Conservation (phyloP, 2,888 invertebrate species). For the Polydrusus tereticollis region DNA sequence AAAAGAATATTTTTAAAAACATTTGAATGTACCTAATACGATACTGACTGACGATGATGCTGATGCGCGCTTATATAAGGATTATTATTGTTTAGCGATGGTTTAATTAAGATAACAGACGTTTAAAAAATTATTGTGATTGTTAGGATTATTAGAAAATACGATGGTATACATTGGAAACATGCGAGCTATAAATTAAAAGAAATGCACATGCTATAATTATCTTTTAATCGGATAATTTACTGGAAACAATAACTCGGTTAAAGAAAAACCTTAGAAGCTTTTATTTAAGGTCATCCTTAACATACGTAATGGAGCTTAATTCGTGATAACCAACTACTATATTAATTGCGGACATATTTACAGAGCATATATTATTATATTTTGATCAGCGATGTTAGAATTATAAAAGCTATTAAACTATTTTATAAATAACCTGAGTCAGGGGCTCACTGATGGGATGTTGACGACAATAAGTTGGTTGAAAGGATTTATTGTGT, state of each 20-base stretch:
- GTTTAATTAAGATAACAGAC: background rate
- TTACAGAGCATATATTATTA: too few species aligned
- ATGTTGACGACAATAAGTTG: too few species aligned
- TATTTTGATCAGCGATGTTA: too few species aligned
- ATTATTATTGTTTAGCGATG: too few species aligned
- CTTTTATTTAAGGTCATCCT: background rate
- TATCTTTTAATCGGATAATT: background rate
- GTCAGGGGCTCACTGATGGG: too few species aligned
- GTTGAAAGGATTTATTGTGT: too few species aligned
- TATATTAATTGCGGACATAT: too few species aligned
- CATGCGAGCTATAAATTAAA: background rate
- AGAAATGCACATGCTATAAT: background rate
- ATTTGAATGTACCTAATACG: background rate
- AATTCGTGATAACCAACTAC: background rate
- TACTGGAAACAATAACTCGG: background rate
- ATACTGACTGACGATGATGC: background rate
- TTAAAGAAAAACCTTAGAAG: background rate
- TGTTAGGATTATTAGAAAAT: background rate
- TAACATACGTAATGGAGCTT: background rate
- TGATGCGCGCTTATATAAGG: background rate
- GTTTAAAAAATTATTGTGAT: background rate
- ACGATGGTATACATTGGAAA: background rate
- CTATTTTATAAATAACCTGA: too few species aligned
- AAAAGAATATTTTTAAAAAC: background rate
- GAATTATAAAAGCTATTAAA: too few species aligned